Conservation (phyloP, 2,888 invertebrate species). For the Lymantria monacha region DNA sequence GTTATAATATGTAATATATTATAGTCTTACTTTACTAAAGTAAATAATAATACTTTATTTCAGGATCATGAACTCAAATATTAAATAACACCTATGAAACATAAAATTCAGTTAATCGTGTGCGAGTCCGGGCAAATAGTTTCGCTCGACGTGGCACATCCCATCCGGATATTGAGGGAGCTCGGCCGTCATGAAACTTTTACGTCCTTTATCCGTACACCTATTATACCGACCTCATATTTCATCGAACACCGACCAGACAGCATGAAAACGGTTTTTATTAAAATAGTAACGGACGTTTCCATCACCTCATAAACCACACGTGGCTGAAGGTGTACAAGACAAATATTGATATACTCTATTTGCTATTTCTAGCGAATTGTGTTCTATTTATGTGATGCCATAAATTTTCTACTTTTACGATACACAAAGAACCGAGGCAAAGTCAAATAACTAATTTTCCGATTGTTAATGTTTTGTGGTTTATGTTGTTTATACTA, state of each 20-base stretch:
- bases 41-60: background rate
- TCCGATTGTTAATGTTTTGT: too few relatives aligned
- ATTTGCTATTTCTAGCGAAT: background rate
- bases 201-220: slow-evolving; percentile 48
- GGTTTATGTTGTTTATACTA: too few relatives aligned
- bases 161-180: slow-evolving; percentile 44
- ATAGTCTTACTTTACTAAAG: too few relatives aligned
- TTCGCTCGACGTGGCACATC: slow-evolving; percentile 24
- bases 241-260: slow-evolving; percentile 37
- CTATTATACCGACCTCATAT: slow-evolving; percentile 45
- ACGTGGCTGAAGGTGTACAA: slow-evolving; percentile 28
- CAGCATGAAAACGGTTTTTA: slow-evolving; percentile 36
- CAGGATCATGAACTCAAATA: slow-evolving; percentile 1
- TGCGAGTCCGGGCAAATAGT: slow-evolving; percentile 24
- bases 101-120: slow-evolving; percentile 37
- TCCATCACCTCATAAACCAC: slow-evolving; percentile 43
- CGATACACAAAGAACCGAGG: background rate
- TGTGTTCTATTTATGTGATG: slow-evolving; percentile 1
- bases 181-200: slow-evolving; percentile 50
- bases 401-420: slow-evolving; percentile 19
- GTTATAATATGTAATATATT: too few relatives aligned
- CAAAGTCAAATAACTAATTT: too few relatives aligned
- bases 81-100: slow-evolving; percentile 20
- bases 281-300: slow-evolving; percentile 39
- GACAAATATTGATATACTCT: slow-evolving; percentile 14